These are phyloP conservation scores for Pocillopora damicornis DNA, from an alignment of 64 coral and sea anemone genomes.

Conservation along the genomic window DNA sequence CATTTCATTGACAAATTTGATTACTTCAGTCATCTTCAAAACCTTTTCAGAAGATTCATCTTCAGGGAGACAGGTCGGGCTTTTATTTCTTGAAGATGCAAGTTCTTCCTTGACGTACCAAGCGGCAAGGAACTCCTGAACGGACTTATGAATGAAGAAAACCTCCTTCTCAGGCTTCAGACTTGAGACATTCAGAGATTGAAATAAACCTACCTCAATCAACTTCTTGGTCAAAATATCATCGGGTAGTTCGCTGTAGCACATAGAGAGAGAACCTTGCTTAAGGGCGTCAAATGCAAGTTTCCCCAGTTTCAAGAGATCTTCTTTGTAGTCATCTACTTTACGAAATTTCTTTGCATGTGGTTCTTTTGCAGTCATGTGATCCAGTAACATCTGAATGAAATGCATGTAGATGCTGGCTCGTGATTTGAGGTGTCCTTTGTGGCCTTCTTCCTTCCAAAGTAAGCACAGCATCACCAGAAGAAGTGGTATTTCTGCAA, in stretches of 20 bases:
- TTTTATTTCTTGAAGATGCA: background rate
- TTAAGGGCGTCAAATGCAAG: background rate
- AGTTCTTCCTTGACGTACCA: conserved; percentile 2
- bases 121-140: conserved; percentile 28
- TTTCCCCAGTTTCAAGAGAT: background rate
- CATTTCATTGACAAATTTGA: background rate
- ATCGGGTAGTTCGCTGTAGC: background rate
- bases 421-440: conserved; percentile 2
- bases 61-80: background rate
- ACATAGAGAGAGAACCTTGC: background rate
- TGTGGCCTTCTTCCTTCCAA: conserved; percentile 11
- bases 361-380: background rate
- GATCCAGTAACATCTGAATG: conserved; percentile 11
- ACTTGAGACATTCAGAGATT: background rate
- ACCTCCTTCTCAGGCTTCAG: background rate
- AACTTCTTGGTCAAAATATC: background rate
- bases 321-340: background rate
- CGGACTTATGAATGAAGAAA: conserved; percentile 35
- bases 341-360: background rate
- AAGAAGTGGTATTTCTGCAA: conserved; percentile 51
- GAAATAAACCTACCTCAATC: background rate
- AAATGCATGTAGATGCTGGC: conserved; percentile 8
- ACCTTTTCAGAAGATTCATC: background rate
- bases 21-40: background rate
- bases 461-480: conserved; percentile 39